Evolutionary conservation across 2,797 vertebrate genomes (phyloP), one percentile per base, ranked within the genome.

Genomic region (Sandelia bainsii): DNA sequence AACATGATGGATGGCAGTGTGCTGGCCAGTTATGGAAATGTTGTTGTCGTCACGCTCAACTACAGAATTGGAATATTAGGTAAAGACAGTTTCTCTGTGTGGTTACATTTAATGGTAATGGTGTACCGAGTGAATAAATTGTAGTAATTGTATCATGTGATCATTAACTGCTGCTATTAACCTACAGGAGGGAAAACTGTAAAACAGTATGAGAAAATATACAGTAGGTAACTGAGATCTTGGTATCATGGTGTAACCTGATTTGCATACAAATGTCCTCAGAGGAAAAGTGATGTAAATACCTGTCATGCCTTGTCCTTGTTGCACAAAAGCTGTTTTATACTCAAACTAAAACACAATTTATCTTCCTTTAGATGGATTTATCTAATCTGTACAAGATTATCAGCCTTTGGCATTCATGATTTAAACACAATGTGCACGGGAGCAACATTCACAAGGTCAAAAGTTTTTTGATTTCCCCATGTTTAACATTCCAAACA

Each of bases 1-100:
- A 99, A 99, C 94, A 97, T 99, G 82, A 98, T 99, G 95, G 98
- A 99, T 70, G 98, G 98, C 85, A 98, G 97, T 88, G 96, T 99
- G 83, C 93, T 99, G 93, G 97, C 98, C 88, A 99, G 98, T 91
- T 99, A 99, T 84, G 98, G 98, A 83, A 99, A 98, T 57, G 97
- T 98, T 85, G 97, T 99, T 57, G 97, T 99, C 79, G 97, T 99
- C 91, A 99, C 98, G 40, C 96, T 99, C 91, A 99, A 99, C 96
- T 99, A 99, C 93, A 95, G 98, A 77, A 97, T 99, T 72, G 97
- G 97, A 89, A 97, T 99, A 72, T 94, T 99, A 93, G 97, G 98
- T 99, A 96, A 96, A 94, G 77, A 54, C 46, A 45, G 20, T 3
- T 6, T 46, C 58, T 67, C 58, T 49, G 65, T 65, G 68, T 63